phyloP scores from a whole-genome alignment of 2,113 vertebrate genomes.

The Stegostoma tigrinum region DNA sequence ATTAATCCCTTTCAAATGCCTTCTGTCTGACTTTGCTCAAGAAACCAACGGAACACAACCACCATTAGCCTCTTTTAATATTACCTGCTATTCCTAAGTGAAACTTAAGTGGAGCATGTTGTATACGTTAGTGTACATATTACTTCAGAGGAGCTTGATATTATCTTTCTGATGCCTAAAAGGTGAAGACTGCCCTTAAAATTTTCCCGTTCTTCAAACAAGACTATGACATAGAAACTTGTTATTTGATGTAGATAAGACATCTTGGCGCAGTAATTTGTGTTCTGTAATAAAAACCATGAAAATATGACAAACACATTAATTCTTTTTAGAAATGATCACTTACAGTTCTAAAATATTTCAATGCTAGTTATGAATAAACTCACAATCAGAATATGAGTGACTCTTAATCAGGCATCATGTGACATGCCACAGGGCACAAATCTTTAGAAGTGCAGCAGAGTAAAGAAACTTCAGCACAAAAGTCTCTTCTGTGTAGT shows the following conservation, averaged over 20 bases:
- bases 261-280: not conserved
- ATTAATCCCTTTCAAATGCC: conserved; percentile 6
- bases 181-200: not conserved
- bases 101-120: not conserved
- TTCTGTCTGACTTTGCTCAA: not conserved
- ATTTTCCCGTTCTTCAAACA: not conserved
- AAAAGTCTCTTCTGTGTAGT: not conserved
- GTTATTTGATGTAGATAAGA: not conserved
- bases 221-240: not conserved
- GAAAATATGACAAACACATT: not conserved
- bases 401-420: not conserved
- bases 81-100: not conserved
- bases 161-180: not conserved
- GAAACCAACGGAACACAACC: not conserved
- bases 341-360: not conserved
- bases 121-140: not conserved
- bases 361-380: not conserved
- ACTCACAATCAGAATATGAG: not conserved
- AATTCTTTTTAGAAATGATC: not conserved
- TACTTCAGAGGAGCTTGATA: not conserved
- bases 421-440: not conserved
- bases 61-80: not conserved
- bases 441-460: not conserved
- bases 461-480: not conserved
- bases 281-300: not conserved